These are phyloP conservation scores for Pipistrellus pygmaeus DNA, from an alignment of 2,797 vertebrate species.

Conservation along the genomic window DNA sequence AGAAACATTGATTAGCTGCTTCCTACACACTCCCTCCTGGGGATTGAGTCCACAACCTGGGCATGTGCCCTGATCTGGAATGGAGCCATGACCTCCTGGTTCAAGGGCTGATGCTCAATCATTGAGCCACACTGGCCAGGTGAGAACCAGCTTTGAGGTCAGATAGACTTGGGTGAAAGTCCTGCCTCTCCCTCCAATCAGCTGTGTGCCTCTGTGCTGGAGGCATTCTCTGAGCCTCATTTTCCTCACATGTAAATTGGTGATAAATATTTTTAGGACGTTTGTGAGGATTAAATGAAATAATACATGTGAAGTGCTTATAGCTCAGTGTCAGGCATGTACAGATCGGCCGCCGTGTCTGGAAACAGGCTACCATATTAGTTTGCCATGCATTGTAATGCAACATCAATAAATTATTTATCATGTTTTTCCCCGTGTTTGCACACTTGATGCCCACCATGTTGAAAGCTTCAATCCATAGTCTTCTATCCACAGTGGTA, in stretches of 20 bases:
- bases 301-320: background rate
- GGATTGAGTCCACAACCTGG: no score
- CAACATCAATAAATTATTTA: background rate
- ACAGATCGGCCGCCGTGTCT: background rate
- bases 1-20: no score
- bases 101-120: no score
- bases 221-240: background rate
- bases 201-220: no score
- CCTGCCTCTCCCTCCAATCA: background rate
- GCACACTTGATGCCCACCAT: background rate
- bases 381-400: background rate
- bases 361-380: background rate
- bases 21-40: no score
- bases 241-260: background rate
- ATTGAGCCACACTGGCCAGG: no score
- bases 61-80: no score
- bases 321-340: background rate
- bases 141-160: background rate
- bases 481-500: background rate
- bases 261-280: background rate
- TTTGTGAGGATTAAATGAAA: background rate
- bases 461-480: background rate
- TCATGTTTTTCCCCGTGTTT: background rate
- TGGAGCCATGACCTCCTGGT: no score
- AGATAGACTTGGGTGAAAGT: background rate